A percentile compares a stretch with the other conserved stretches of the same genome.
phyloP scores from a whole-genome alignment of 2,888 invertebrate genomes.

The Ephialtes manifestator region DNA sequence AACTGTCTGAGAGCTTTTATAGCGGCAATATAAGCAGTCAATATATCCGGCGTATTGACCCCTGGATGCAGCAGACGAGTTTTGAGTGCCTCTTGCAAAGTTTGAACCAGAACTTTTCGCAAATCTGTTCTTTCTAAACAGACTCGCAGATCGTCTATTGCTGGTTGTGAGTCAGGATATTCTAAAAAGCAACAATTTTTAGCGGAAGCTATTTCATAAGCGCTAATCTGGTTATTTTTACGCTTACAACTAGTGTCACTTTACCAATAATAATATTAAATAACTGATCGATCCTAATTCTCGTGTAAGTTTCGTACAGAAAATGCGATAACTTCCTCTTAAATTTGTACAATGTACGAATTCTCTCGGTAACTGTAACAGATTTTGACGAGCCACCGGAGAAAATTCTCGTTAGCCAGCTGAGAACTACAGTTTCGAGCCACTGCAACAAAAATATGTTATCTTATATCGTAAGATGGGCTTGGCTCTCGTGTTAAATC shows the following conservation, averaged over 20 bases:
- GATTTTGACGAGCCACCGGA: constrained; percentile 89
- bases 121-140: constrained; percentile 96
- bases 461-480: constrained; percentile 9
- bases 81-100: constrained; percentile 93
- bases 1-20: constrained; percentile 96
- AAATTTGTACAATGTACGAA: constrained; percentile 89
- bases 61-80: constrained; percentile 96
- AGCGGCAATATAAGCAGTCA: constrained; percentile 98
- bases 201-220: not conserved
- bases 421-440: constrained; percentile 94
- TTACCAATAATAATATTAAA: constrained; percentile 97
- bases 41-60: constrained; percentile 97
- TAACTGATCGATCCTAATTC: constrained; percentile 95
- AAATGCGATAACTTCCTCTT: constrained; percentile 93
- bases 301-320: constrained; percentile 95
- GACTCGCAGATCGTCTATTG: constrained; percentile 94
- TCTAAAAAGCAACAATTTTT: constrained; percentile 87
- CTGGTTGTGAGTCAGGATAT: constrained; percentile 97
- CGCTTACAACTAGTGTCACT: constrained; percentile 4
- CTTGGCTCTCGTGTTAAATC: too few relatives aligned
- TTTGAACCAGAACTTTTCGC: constrained; percentile 91
- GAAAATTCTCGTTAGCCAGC: constrained; percentile 95
- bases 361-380: constrained; percentile 87
- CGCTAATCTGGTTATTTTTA: constrained; percentile 33
- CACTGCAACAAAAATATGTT: constrained; percentile 88